Base-by-base conservation (phyloP, 2,888 invertebrate species). In the Drosophila cognata region DNA sequence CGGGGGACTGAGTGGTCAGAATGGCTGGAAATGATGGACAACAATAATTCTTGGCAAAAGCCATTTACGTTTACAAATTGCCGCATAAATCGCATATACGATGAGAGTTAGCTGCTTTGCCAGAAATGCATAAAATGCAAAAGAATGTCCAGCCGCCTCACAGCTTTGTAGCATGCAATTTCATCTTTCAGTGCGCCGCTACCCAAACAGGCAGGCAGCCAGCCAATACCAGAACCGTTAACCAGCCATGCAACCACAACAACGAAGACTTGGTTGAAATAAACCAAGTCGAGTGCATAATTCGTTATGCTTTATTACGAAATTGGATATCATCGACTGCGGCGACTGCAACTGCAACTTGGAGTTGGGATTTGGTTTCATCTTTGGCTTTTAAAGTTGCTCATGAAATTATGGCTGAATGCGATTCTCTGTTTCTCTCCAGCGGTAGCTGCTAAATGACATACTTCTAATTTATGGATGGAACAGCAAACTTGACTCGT, bases 81-180 rank as follows among this genome's bases (percentile, higher is more conserved):
- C 87, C 89, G 87, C 87, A 87, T 87, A 89, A 87, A 89, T 87
- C 89, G 87, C 89, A 87, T 88, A 87, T 87, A 89, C 89, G 89
- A 89, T 87, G 87, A 87, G 85, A 89, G 79, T 84, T 82, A 61
- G 79, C 68, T 60, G 71, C 71, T 58, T 65, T 65, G 50, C 64
- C 74, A 72, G 73, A 85, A 80, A 75, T 80, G 82, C 77, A 88
- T 73, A 77, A 84, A 79, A 84, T 81, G 77, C 81, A 74, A 80
- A 71, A 66, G 67, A 53, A 56, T 60, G 61, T 62, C 41, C 59
- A 59, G 62, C 33, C 48, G 65, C 33, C 25, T 46, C 59, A 63
- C 51, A 41, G 65, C 46, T 60, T 48, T 61, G 73, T 72, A 61
- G 82, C 81, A 59, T 66, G 79, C 81, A 77, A 77, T 79, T 79